phyloP scores from a whole-genome alignment of 2,888 invertebrate species.

The Pyrrhosoma nymphula region DNA sequence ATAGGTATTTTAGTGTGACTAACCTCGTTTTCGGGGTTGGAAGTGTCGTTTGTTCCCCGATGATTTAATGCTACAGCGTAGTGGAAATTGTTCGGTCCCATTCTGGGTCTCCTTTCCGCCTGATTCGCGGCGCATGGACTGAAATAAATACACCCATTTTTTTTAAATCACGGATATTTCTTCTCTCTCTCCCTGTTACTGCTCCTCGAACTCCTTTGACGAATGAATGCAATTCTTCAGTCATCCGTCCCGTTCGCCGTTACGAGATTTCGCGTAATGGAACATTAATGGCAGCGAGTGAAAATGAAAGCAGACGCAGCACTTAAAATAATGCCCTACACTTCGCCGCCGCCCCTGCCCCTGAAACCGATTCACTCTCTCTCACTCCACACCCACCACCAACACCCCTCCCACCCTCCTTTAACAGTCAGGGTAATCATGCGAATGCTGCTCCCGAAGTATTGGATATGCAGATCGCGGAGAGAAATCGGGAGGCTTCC shows the following conservation, averaged over 20 bases:
- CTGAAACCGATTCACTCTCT: neutral
- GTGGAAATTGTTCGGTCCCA: slow-evolving; percentile 5
- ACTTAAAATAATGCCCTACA: slow-evolving; percentile 43
- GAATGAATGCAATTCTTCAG: slow-evolving; percentile 56
- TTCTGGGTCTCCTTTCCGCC: no score
- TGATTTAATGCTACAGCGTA: no score
- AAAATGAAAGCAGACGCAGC: slow-evolving; percentile 53
- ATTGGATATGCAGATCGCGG: slow-evolving; percentile 67
- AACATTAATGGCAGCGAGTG: slow-evolving; percentile 63
- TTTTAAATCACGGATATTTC: neutral
- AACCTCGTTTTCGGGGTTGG: no score
- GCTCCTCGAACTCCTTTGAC: slow-evolving; percentile 19
- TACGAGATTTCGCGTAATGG: slow-evolving; percentile 35
- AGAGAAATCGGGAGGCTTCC: neutral
- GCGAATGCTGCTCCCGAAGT: slow-evolving; percentile 57
- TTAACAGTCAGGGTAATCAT: slow-evolving; percentile 36
- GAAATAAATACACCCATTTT: neutral
- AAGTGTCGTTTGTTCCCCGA: no score
- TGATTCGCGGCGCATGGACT: no score
- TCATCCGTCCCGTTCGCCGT: slow-evolving; percentile 29
- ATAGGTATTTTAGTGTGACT: no score
- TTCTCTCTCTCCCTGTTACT: neutral
- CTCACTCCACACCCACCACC: neutral
- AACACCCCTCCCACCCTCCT: neutral
- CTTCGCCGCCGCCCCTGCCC: neutral